Evolutionary conservation across 2,113 vertebrate species (phyloP).

Genomic region (Elaphurus davidianus): DNA sequence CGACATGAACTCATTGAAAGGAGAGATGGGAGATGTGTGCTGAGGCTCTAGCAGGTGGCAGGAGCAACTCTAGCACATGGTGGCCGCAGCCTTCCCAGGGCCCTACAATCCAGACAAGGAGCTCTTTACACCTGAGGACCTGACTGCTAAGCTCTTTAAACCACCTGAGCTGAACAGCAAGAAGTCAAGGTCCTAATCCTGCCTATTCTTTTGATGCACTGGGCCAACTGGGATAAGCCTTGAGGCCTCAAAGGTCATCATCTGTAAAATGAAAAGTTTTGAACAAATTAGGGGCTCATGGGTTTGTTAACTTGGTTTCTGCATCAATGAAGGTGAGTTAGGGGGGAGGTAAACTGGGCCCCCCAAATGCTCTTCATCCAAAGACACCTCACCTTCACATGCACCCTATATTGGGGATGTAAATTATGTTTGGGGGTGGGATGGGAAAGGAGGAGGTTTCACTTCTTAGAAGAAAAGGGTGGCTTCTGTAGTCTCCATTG

Average conservation of each 20-base stretch:
- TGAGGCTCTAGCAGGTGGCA: neutral
- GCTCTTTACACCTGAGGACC: neutral
- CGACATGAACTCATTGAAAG: neutral
- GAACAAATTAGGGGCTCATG: neutral
- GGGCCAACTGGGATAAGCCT: neutral
- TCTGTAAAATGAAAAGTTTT: neutral
- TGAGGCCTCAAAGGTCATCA: neutral
- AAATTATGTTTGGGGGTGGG: neutral
- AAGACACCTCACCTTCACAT: neutral
- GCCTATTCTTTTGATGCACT: neutral
- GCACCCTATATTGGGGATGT: neutral
- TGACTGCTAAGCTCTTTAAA: neutral
- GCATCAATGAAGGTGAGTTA: neutral
- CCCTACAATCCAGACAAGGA: neutral
- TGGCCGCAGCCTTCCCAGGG: fast-evolving
- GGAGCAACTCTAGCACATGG: neutral
- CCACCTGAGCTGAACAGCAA: neutral
- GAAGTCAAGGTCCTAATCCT: neutral
- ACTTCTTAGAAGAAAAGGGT: neutral
- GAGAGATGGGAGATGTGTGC: neutral
- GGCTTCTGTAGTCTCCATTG: neutral
- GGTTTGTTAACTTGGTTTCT: neutral
- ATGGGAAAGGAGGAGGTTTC: neutral
- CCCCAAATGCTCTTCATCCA: neutral
- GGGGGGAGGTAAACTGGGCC: neutral